phyloP scores from a whole-genome alignment of 2,888 invertebrate species.

The Cataglyphis altisquamis region DNA sequence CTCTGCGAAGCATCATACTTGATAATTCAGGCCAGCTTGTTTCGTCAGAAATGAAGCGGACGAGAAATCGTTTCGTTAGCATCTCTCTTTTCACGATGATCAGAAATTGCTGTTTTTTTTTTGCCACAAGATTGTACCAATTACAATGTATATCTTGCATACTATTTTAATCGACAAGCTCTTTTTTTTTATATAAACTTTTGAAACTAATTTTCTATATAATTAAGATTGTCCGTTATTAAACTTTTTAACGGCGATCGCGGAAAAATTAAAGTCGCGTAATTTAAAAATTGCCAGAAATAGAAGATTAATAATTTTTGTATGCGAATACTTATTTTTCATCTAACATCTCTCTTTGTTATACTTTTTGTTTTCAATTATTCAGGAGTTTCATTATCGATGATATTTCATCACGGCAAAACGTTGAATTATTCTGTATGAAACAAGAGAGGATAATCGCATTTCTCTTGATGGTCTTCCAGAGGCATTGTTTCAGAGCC shows the following conservation, averaged over 20 bases:
- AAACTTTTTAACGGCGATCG: background rate
- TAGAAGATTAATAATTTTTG: background rate
- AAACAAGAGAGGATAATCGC: conserved; percentile 41
- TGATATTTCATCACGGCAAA: background rate
- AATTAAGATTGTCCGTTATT: background rate
- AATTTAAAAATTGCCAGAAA: background rate
- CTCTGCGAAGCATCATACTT: conserved; percentile 79
- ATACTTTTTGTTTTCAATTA: background rate
- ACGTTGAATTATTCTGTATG: conserved; percentile 13
- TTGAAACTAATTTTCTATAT: background rate
- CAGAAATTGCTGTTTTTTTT: conserved; percentile 36
- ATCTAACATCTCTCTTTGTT: background rate
- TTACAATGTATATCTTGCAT: background rate
- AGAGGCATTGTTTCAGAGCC: conserved; percentile 75
- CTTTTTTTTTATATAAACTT: background rate
- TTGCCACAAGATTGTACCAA: too few relatives aligned
- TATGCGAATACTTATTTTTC: background rate
- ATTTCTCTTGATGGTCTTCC: conserved; percentile 29
- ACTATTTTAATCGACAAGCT: background rate
- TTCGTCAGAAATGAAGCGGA: conserved; percentile 56
- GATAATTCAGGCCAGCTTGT: conserved; percentile 78
- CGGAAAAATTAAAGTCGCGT: background rate
- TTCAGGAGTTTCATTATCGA: background rate
- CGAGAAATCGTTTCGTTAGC: conserved; percentile 34
- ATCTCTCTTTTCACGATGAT: conserved; percentile 20